phyloP scores from a whole-genome alignment of 2,113 vertebrate genomes.

The Ceyx margarethae region DNA sequence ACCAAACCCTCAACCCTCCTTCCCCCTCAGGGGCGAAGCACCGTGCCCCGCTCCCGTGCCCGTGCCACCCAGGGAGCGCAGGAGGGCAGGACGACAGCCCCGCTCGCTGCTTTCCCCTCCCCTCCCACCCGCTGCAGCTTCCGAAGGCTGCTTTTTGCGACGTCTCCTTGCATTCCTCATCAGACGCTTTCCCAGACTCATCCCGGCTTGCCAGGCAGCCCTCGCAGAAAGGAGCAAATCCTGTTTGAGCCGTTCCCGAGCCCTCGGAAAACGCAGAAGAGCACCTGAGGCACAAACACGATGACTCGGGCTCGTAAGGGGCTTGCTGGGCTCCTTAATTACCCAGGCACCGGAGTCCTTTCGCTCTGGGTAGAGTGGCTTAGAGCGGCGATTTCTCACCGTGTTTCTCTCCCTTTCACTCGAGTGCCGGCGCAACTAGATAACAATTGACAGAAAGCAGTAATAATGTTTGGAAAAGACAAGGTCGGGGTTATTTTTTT shows the following conservation, averaged over 20 bases:
- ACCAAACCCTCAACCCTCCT: rapidly evolving
- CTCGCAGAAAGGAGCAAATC: conserved; percentile 3
- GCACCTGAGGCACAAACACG: background rate
- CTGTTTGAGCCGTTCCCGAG: background rate
- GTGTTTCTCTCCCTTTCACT: background rate
- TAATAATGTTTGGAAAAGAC: background rate
- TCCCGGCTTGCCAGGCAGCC: background rate
- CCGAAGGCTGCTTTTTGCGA: background rate
- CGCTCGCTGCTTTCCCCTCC: background rate
- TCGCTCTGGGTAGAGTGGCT: background rate
- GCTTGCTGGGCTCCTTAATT: background rate
- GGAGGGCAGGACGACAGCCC: background rate
- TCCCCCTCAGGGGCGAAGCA: rapidly evolving
- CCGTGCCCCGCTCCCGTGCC: rapidly evolving
- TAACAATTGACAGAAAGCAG: background rate
- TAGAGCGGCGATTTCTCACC: background rate
- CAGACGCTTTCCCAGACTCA: background rate
- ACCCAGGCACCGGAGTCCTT: background rate
- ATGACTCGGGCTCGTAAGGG: background rate
- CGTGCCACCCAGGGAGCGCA: background rate
- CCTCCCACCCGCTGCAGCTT: background rate
- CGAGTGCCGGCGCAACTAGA: background rate
- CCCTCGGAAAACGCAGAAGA: background rate
- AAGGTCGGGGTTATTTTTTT: background rate
- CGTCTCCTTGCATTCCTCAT: conserved; percentile 7